Conservation (phyloP, 2,888 invertebrate species). For the Campoletis raptor region DNA sequence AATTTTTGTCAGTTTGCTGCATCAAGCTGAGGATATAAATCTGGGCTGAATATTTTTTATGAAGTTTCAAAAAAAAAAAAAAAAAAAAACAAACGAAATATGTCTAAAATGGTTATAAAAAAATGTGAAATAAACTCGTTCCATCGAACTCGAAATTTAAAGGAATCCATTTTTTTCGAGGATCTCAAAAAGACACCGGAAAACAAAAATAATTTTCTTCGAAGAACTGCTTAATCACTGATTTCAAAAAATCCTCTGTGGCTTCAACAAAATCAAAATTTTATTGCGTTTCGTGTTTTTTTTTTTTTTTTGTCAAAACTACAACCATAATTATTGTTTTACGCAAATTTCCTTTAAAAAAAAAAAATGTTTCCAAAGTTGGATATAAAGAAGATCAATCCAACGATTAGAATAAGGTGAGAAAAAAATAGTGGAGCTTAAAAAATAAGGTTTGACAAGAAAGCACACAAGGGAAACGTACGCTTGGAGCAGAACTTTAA, state of each 20-base stretch:
- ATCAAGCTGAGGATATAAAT: neutral
- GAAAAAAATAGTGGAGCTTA: slow-evolving; percentile 13
- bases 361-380: neutral
- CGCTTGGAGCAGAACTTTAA: slow-evolving; percentile 47
- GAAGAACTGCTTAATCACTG: no score
- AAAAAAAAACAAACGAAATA: no score
- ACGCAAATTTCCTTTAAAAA: neutral
- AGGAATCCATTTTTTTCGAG: no score
- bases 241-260: no score
- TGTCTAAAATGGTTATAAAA: neutral
- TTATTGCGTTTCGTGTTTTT: no score
- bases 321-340: no score
- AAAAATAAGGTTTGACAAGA: slow-evolving; percentile 40
- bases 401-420: neutral
- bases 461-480: slow-evolving; percentile 24
- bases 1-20: neutral
- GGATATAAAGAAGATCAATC: slow-evolving; percentile 13
- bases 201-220: no score
- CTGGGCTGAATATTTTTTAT: neutral
- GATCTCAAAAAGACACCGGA: no score
- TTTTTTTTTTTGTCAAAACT: no score
- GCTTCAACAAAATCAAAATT: no score
- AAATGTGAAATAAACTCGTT: no score
- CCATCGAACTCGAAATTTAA: no score
- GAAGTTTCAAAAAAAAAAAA: neutral